These are phyloP conservation scores for Synergus itoensis DNA, from an alignment of 2,888 invertebrate species.

Conservation along the genomic window DNA sequence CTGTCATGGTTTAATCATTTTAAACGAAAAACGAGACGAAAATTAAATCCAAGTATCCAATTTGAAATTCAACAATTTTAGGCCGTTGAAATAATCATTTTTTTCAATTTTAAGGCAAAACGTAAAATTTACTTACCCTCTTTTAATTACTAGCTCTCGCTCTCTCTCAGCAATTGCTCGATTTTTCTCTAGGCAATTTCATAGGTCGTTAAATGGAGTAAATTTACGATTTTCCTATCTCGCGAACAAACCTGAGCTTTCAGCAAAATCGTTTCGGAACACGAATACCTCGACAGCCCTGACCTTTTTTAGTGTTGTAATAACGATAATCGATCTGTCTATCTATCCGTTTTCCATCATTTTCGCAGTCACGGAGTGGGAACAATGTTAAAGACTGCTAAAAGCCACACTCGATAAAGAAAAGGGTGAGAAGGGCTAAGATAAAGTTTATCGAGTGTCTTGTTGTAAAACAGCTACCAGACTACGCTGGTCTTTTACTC, in stretches of 20 bases:
- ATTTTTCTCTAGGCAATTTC: not conserved
- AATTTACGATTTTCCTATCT: conserved; percentile 4
- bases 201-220: not conserved
- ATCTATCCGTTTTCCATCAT: not conserved
- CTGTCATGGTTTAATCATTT: not conserved
- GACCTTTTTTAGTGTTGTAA: not conserved
- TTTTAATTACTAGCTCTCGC: too few species aligned
- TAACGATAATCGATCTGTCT: not conserved
- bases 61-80: too few species aligned
- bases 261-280: not conserved
- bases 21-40: too few species aligned
- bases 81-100: too few species aligned
- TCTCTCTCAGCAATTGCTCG: not conserved
- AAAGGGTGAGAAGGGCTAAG: conserved; percentile 1
- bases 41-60: not conserved
- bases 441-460: conserved; percentile 34
- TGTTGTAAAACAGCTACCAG: conserved; percentile 33
- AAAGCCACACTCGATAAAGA: not conserved
- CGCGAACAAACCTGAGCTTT: not conserved
- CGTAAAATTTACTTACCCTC: too few species aligned
- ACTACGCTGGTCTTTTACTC: conserved; percentile 27
- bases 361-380: not conserved
- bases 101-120: too few species aligned
- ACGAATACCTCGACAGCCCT: not conserved
- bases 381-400: not conserved